Percentiles rank a stretch among this genome's conserved stretches.
Evolutionary conservation across 2,797 vertebrate species (phyloP).

Genomic region (Eurystomus glaucurus): DNA sequence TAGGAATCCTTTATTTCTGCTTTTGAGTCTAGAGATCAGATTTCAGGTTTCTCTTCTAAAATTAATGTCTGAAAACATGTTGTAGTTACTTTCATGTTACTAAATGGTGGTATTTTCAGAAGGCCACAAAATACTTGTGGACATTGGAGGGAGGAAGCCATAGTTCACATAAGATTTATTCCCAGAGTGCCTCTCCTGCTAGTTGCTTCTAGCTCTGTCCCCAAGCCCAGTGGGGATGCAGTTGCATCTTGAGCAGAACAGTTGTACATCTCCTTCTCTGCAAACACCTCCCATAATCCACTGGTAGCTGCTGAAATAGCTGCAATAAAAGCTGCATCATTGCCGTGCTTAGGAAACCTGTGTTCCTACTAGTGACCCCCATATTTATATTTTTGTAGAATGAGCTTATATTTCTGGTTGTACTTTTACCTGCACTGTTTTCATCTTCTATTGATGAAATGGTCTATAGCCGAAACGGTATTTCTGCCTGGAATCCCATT

Average conservation of each 20-base stretch:
- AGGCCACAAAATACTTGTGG: background rate
- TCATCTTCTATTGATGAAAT: constrained; percentile 28
- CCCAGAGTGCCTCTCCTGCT: background rate
- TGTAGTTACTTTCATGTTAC: background rate
- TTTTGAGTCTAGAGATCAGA: background rate
- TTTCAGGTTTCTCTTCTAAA: constrained; percentile 15
- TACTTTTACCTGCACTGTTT: constrained; percentile 45
- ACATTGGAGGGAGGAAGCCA: background rate
- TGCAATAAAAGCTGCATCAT: background rate
- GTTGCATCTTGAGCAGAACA: background rate
- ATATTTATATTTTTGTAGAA: background rate
- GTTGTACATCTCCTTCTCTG: background rate
- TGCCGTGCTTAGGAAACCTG: background rate
- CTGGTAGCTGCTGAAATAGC: background rate
- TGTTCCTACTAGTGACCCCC: background rate
- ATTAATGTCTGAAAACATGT: background rate
- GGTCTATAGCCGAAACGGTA: constrained; percentile 14
- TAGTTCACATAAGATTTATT: background rate
- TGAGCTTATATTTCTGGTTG: background rate
- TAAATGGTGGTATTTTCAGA: background rate
- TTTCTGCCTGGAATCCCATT: constrained; percentile 70
- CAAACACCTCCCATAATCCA: background rate
- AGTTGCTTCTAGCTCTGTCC: background rate
- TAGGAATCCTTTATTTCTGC: background rate
- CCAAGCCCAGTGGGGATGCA: background rate